These are phyloP conservation scores for Morbakka virulenta DNA, from an alignment of 30 jellyfish, hydroid and myxozoan species.

Conservation along the genomic window DNA sequence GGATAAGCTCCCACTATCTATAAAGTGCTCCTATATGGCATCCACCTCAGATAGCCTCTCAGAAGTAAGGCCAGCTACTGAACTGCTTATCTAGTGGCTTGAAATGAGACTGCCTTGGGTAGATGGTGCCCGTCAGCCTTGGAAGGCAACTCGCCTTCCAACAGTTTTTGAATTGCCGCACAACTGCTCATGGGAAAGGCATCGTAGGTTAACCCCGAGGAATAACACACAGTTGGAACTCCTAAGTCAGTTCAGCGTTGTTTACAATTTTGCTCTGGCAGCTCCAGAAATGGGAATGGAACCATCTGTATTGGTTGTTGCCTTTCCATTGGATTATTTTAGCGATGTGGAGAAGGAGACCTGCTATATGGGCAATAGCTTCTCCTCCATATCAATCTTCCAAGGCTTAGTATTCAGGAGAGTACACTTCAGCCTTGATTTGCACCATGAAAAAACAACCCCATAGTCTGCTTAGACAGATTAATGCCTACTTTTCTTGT, in stretches of 20 bases:
- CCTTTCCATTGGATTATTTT: conserved; percentile 7
- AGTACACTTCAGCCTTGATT: conserved; percentile 29
- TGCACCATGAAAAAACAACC: no score
- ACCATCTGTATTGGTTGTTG: background rate
- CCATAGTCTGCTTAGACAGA: no score
- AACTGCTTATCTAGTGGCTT: no score
- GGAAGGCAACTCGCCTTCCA: background rate
- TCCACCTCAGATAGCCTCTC: no score
- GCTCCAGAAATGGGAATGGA: background rate
- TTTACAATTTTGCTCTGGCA: background rate
- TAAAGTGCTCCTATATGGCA: no score
- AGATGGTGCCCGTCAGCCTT: background rate
- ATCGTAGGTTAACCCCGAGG: background rate
- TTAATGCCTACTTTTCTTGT: no score
- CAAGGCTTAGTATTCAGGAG: conserved; percentile 38
- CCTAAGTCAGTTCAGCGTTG: background rate
- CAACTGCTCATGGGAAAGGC: background rate
- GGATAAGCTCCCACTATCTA: no score
- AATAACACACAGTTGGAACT: background rate
- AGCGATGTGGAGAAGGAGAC: background rate
- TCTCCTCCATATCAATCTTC: conserved; percentile 5
- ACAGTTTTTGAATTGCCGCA: background rate
- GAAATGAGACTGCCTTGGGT: background rate
- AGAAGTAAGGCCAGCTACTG: no score
- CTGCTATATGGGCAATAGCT: conserved; percentile 5